Evolutionary conservation across 2,797 vertebrate genomes (phyloP).

Genomic region (Xerus rutilus): DNA sequence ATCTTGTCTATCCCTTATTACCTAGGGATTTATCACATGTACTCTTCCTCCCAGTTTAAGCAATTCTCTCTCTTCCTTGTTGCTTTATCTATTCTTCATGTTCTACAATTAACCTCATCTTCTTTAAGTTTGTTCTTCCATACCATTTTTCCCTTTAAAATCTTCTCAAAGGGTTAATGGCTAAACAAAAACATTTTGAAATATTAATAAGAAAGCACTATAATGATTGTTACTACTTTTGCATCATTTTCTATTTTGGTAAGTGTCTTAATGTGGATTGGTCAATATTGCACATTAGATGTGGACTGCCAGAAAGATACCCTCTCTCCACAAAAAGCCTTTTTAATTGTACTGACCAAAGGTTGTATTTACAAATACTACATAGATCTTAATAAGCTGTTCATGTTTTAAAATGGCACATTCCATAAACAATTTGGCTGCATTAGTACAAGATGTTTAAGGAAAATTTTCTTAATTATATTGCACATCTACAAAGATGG

Average conservation of each 20-base stretch:
- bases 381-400: not conserved
- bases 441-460: not conserved
- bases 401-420: conserved; percentile 21
- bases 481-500: not conserved
- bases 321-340: not conserved
- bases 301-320: not conserved
- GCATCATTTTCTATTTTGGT: conserved; percentile 10
- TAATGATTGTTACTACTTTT: not conserved
- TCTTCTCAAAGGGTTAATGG: not conserved
- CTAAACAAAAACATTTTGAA: not conserved
- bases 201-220: not conserved
- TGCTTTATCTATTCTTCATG: not conserved
- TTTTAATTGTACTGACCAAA: conserved; percentile 29
- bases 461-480: conserved; percentile 16
- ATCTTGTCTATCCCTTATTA: not conserved
- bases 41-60: not conserved
- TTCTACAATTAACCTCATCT: not conserved
- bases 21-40: not conserved
- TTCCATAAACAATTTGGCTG: not conserved
- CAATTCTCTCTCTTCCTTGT: not conserved
- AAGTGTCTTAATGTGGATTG: not conserved
- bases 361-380: conserved; percentile 14
- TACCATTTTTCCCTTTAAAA: not conserved
- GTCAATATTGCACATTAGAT: not conserved
- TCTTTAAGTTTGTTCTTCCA: not conserved